phyloP scores from a whole-genome alignment of 1,140 invertebrate genomes.

The Eurosta solidaginis region DNA sequence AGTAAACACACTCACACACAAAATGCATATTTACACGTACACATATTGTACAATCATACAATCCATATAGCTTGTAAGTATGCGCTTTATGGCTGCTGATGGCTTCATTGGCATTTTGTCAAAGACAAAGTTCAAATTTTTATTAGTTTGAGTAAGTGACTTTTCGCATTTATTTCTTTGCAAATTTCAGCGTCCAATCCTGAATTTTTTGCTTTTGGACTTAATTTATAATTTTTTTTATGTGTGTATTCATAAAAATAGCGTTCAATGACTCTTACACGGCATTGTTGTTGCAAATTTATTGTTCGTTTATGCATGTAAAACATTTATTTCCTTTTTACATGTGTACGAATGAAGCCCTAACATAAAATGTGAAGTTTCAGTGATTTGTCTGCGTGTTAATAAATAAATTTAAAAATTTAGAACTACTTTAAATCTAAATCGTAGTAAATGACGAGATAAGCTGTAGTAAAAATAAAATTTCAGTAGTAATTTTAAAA shows the following conservation, averaged over 20 bases:
- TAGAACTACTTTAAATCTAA: no score
- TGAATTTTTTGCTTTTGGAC: background rate
- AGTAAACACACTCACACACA: background rate
- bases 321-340: background rate
- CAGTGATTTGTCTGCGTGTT: no score
- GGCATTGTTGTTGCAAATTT: background rate
- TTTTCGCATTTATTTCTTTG: background rate
- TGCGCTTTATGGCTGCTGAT: slow-evolving; percentile 5
- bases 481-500: no score
- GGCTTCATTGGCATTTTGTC: slow-evolving; percentile 26
- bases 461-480: no score
- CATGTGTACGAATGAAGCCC: background rate
- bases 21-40: background rate
- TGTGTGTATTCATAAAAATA: background rate
- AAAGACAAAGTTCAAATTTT: slow-evolving; percentile 19
- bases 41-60: background rate
- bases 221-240: background rate
- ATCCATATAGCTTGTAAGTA: background rate
- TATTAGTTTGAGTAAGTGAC: slow-evolving; percentile 14
- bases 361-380: background rate
- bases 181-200: background rate
- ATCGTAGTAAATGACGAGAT: no score
- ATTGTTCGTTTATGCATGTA: background rate
- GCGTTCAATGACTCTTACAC: background rate
- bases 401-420: no score